Conservation (phyloP, 2,113 vertebrate genomes). For the Thermophis baileyi region DNA sequence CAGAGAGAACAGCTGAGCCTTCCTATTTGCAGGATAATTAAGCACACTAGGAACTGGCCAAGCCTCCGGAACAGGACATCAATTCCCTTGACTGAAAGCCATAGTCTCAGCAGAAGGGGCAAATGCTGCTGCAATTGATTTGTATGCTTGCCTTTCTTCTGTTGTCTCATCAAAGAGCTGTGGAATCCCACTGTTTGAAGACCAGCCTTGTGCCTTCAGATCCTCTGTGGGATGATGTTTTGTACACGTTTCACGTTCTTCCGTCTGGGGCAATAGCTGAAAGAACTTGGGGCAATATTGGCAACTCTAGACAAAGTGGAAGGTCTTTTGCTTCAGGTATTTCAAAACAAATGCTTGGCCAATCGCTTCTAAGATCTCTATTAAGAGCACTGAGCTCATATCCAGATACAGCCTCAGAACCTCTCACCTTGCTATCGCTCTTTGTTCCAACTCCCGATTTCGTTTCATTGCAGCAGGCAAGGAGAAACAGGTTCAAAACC, state of each 20-base stretch:
- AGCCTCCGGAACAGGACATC: background rate
- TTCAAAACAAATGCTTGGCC: background rate
- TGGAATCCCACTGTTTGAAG: background rate
- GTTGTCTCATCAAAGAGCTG: background rate
- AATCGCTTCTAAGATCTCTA: background rate
- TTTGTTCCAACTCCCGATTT: background rate
- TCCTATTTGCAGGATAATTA: background rate
- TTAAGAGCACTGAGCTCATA: background rate
- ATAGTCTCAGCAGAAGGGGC: background rate
- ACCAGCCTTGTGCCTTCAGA: background rate
- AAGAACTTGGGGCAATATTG: background rate
- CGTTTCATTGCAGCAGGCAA: background rate
- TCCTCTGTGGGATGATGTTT: background rate
- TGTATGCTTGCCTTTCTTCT: background rate
- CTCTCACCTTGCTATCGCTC: background rate
- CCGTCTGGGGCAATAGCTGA: background rate
- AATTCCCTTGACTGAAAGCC: background rate
- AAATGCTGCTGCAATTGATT: background rate
- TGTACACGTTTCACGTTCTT: background rate
- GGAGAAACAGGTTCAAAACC: background rate
- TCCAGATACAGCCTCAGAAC: background rate
- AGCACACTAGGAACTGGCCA: background rate
- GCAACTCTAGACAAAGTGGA: background rate
- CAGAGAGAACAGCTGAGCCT: background rate
- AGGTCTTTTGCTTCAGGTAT: background rate